Percentiles rank a stretch among this genome's conserved stretches.
Conservation (phyloP, 2,888 invertebrate species). For the Gibbula magus region DNA sequence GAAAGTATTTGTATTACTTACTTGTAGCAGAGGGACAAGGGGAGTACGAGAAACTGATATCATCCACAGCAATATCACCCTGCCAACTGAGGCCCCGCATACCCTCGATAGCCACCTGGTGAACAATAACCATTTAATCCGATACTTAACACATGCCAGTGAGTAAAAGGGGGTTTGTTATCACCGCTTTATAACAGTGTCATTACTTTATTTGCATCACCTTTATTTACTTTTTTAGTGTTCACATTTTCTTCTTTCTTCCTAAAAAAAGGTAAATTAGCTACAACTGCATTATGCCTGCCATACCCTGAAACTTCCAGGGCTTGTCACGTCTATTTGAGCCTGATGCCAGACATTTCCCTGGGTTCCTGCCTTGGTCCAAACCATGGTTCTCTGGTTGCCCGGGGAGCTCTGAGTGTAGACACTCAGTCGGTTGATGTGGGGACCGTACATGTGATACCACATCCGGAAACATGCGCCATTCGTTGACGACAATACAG, state of each 20-base stretch:
- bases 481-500: slow-evolving; percentile 38
- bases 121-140: too few species aligned
- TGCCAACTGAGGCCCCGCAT: slow-evolving; percentile 55
- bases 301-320: slow-evolving; percentile 36
- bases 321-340: slow-evolving; percentile 40
- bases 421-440: slow-evolving; percentile 64
- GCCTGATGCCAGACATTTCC: slow-evolving; percentile 63
- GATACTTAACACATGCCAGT: too few species aligned
- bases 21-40: slow-evolving; percentile 49
- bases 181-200: too few species aligned
- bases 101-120: slow-evolving; percentile 43
- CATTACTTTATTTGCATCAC: too few species aligned
- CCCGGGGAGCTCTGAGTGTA: slow-evolving; percentile 44
- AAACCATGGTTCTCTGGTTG: slow-evolving; percentile 46
- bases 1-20: slow-evolving; percentile 31
- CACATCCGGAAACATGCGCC: slow-evolving; percentile 63
- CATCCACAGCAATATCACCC: slow-evolving; percentile 69
- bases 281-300: background rate
- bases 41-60: slow-evolving; percentile 55
- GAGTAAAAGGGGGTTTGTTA: too few species aligned
- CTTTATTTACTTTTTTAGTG: too few species aligned
- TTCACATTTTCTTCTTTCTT: too few species aligned
- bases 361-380: slow-evolving; percentile 60
- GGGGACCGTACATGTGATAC: slow-evolving; percentile 71
- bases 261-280: too few species aligned